phyloP scores from a whole-genome alignment of 2,888 invertebrate species.

The Chloromyia formosa region DNA sequence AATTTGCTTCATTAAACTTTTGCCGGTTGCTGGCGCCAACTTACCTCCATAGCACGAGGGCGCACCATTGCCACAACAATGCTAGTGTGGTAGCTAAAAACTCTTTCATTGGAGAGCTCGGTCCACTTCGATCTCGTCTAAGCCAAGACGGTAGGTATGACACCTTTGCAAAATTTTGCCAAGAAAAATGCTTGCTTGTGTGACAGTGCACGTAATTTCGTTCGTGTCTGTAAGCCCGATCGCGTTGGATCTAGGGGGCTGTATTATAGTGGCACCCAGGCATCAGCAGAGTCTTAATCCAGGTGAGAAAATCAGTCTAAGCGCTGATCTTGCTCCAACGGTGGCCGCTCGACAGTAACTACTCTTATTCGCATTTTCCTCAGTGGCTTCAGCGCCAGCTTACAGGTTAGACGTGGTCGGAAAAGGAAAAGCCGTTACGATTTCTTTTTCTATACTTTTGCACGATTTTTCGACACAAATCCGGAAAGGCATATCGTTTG shows the following conservation, averaged over 20 bases:
- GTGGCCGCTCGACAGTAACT: background rate
- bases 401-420: slow-evolving; percentile 27
- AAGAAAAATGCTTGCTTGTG: background rate
- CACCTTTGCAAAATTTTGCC: too few species aligned
- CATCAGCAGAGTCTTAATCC: slow-evolving; percentile 3
- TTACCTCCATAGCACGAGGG: background rate
- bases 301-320: slow-evolving; percentile 33
- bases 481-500: background rate
- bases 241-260: background rate
- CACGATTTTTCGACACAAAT: background rate
- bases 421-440: background rate
- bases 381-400: slow-evolving; percentile 28
- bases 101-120: background rate
- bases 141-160: too few species aligned
- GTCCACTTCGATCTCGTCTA: background rate
- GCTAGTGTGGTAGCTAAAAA: background rate
- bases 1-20: background rate
- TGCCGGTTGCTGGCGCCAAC: slow-evolving; percentile 6
- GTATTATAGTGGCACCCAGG: background rate
- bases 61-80: background rate
- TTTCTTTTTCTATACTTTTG: background rate
- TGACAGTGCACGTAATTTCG: background rate
- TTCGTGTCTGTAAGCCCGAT: background rate
- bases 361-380: slow-evolving; percentile 13
- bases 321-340: background rate